Conservation (phyloP, 1,140 invertebrate genomes). For the Drosophila elegans region DNA sequence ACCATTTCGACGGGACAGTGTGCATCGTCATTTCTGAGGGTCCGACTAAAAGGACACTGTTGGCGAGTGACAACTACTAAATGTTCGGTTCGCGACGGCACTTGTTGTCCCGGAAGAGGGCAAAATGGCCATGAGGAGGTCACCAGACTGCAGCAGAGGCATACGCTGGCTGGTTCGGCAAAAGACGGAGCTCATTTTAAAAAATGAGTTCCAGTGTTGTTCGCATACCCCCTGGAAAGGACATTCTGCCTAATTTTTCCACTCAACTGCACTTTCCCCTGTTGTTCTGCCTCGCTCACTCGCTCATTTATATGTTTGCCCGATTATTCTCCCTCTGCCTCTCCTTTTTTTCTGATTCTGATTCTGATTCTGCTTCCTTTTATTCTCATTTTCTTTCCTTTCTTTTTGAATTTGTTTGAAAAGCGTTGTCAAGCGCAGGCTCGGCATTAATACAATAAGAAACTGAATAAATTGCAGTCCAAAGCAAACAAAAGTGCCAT, state of each 20-base stretch:
- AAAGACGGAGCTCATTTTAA: slow-evolving; percentile 46
- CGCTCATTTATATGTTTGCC: slow-evolving; percentile 61
- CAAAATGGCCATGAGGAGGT: too few species aligned
- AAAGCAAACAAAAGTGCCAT: neutral
- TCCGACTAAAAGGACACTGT: neutral
- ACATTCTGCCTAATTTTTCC: slow-evolving; percentile 81
- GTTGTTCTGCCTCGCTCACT: slow-evolving; percentile 37
- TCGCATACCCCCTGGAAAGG: slow-evolving; percentile 48
- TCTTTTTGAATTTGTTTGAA: slow-evolving; percentile 68
- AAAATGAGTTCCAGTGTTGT: slow-evolving; percentile 48
- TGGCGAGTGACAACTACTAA: neutral
- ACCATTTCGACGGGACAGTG: neutral
- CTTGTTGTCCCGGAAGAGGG: slow-evolving; percentile 1
- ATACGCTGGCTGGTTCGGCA: slow-evolving; percentile 7
- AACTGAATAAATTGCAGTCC: slow-evolving; percentile 35
- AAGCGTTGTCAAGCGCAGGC: slow-evolving; percentile 72
- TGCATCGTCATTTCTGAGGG: neutral
- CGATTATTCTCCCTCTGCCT: slow-evolving; percentile 43
- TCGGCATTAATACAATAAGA: slow-evolving; percentile 53
- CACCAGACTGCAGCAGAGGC: neutral
- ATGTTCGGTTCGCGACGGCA: neutral
- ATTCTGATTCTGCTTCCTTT: too few species aligned
- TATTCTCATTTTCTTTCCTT: slow-evolving; percentile 26
- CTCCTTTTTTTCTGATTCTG: slow-evolving; percentile 38
- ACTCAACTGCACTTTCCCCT: slow-evolving; percentile 72